Evolutionary conservation across 2,888 invertebrate species (phyloP).

Genomic region (Ectemnius continuus): DNA sequence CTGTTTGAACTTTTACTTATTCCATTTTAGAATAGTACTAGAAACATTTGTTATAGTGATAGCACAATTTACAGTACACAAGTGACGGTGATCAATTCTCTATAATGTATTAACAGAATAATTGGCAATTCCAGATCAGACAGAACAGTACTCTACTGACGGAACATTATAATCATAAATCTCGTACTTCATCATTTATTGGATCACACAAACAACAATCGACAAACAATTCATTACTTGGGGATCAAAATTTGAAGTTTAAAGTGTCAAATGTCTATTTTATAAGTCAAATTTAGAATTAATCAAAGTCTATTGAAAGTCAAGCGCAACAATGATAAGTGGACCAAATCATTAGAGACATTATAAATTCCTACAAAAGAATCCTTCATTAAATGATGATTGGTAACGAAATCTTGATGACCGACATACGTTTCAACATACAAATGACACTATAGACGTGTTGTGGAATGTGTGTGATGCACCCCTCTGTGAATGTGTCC

Average conservation of each 20-base stretch:
- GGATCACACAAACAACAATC: not conserved
- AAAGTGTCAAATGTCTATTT: not conserved
- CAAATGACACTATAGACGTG: constrained; percentile 74
- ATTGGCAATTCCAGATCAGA: constrained; percentile 57
- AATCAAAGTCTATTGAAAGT: too few relatives aligned
- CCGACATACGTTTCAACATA: constrained; percentile 54
- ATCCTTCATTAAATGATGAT: constrained; percentile 25
- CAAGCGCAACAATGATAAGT: too few relatives aligned
- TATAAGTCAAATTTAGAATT: constrained; percentile 15
- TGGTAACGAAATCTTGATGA: constrained; percentile 33
- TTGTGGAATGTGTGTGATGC: constrained; percentile 77
- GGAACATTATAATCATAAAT: constrained; percentile 17
- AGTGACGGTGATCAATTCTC: constrained; percentile 41
- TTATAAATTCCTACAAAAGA: constrained; percentile 9
- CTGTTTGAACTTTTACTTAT: constrained; percentile 49
- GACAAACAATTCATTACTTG: not conserved
- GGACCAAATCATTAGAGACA: too few relatives aligned
- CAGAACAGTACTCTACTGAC: constrained; percentile 3
- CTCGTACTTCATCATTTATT: not conserved
- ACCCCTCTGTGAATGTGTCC: constrained; percentile 76
- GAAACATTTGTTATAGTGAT: constrained; percentile 65
- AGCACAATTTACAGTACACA: constrained; percentile 67
- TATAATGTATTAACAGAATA: constrained; percentile 43
- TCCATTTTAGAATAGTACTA: constrained; percentile 65
- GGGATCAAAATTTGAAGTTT: constrained; percentile 11